Evolutionary conservation across 2,797 vertebrate species (phyloP), one percentile per base, ranked within the genome.

Genomic region (Malacoctenus gilli): DNA sequence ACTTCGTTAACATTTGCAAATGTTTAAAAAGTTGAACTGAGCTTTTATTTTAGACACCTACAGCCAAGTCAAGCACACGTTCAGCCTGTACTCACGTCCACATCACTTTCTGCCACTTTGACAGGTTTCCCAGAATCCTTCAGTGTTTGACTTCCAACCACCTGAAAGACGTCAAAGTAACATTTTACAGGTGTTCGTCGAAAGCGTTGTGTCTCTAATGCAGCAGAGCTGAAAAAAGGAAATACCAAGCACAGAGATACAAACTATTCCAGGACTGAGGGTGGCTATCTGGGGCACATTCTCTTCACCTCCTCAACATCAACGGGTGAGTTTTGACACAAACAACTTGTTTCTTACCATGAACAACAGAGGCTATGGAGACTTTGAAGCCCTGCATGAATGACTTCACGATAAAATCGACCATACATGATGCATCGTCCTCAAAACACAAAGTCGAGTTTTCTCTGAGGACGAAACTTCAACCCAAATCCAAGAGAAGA

Each of bases 101-200:
- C 92, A 44, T 98, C 94, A 51, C 96, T 98, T 82, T 98, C 96
- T 1, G 95, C 96, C n/a, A 97, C 94, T 84, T 92, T 96, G 61
- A 98, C 90, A 2, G 95, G 94, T 82, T 93, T 95, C 42, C 88
- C 70, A 34, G 86, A 87, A 58, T 94, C 94, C 84, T 93, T 95
- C 57, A 94, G 71, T 0, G 78, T 80, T 59, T 95, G 94, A 82
- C 90, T 90, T 68, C 94, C 94, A 4, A 91, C 92, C 70, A 97
- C 91, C 96, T 98, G 34, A 3, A 60, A 48, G 63, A 36, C 21
- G 21, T n/a, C 53, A 64, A 32, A 42, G 2, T 18, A n/a, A 60
- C 32, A 59, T 31, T n/a, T 46, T 62, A 15, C 32, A 49, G 23
- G 36, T 20, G 36, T 77, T 36, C n/a, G n/a, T n/a, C n/a, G n/a